These are phyloP conservation scores for Scaptomyza reducta DNA, from an alignment of 2,888 invertebrate genomes.

Conservation along the genomic window DNA sequence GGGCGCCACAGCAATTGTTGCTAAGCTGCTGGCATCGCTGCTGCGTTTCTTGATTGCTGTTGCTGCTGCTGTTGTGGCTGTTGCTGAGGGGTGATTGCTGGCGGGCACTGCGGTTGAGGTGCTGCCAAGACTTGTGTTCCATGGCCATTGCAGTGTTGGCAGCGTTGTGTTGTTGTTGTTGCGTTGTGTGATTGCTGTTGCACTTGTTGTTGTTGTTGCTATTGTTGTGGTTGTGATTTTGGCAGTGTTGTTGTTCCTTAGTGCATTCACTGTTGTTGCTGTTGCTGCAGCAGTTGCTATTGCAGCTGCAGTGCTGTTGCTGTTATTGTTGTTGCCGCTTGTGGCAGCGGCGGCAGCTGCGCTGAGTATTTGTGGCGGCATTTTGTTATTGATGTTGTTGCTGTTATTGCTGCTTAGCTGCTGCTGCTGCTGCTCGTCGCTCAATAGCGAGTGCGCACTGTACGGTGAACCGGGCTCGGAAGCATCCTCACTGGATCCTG, in stretches of 20 bases:
- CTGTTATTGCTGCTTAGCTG: conserved; percentile 64
- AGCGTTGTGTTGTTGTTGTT: conserved; percentile 49
- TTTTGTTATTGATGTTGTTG: conserved; percentile 86
- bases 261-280: conserved; percentile 82
- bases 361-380: conserved; percentile 83
- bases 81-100: conserved; percentile 26
- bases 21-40: conserved; percentile 37
- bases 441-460: conserved; percentile 85
- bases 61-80: conserved; percentile 14
- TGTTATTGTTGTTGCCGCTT: conserved; percentile 82
- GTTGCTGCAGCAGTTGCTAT: conserved; percentile 84
- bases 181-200: conserved; percentile 47
- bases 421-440: conserved; percentile 86
- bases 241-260: conserved; percentile 52
- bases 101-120: conserved; percentile 64
- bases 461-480: conserved; percentile 94
- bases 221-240: conserved; percentile 53
- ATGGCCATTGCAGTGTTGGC: conserved; percentile 82
- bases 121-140: conserved; percentile 76
- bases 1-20: conserved; percentile 56
- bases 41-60: conserved; percentile 20
- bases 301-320: conserved; percentile 86
- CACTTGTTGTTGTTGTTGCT: conserved; percentile 53
- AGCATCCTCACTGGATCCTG: conserved; percentile 90
- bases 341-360: conserved; percentile 45